Percentiles rank a stretch among this genome's conserved stretches.
These are phyloP conservation scores for Medauroidea extradentata DNA, from an alignment of 1,140 invertebrate species.

Conservation along the genomic window DNA sequence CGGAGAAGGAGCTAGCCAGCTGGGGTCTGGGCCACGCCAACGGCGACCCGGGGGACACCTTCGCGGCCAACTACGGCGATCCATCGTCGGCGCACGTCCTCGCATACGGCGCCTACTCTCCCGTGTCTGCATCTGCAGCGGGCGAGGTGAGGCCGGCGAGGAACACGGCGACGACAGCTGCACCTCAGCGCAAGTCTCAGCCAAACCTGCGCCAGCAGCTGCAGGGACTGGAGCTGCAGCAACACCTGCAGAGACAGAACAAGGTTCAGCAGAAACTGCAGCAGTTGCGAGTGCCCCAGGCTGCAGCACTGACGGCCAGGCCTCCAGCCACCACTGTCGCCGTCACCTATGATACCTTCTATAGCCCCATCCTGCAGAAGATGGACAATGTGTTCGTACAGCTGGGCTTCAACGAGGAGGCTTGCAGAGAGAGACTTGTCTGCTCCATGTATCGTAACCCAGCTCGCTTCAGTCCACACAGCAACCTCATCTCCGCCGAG, in stretches of 20 bases:
- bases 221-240: background rate
- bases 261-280: slow-evolving; percentile 1
- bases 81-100: too few species aligned
- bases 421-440: slow-evolving; percentile 68
- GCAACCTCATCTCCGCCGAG: slow-evolving; percentile 76
- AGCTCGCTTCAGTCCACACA: slow-evolving; percentile 68
- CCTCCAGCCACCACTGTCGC: background rate
- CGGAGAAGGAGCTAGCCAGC: slow-evolving; percentile 10
- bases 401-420: slow-evolving; percentile 59
- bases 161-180: too few species aligned
- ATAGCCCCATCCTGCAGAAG: slow-evolving; percentile 66
- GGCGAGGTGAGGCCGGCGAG: too few species aligned
- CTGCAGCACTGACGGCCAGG: background rate
- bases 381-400: slow-evolving; percentile 68
- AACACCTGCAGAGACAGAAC: background rate
- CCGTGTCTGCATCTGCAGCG: too few species aligned
- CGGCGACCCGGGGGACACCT: background rate
- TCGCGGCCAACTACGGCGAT: too few species aligned
- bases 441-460: slow-evolving; percentile 81
- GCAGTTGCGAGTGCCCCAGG: background rate
- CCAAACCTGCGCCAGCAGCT: too few species aligned
- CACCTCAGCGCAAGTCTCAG: too few species aligned
- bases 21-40: slow-evolving; percentile 9
- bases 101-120: too few species aligned
- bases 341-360: slow-evolving; percentile 61